Evolutionary conservation across 2,797 vertebrate species (phyloP), one percentile per base, ranked within the genome.

Genomic region (Ispidina picta): DNA sequence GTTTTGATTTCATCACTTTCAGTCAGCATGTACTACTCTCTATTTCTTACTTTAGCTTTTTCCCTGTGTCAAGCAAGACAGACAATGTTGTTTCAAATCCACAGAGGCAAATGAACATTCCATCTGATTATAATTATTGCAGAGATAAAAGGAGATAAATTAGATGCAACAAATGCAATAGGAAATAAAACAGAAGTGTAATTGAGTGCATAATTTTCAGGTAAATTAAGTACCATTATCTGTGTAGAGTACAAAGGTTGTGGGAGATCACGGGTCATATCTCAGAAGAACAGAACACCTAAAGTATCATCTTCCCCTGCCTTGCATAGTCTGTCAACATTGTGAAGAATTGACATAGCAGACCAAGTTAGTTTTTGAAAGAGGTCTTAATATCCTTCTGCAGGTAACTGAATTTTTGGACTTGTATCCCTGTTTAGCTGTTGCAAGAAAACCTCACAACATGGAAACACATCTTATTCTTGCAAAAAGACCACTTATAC

Each of bases 1-100:
- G 37, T n/a, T 83, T 83, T 72, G 22, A 78, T 92, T 91, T 92
- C 0, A 0, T 69, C 44, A n/a, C 31, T 86, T 94, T 86, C 63
- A 78, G 46, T 86, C 62, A 81, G 35, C 20, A 4, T 48, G 64
- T 65, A 39, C 55, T 79, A 19, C 26, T 39, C 10, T 72, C 54
- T 83, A 49, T 79, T 66, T 44, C 76, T 90, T 71, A 18, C 55
- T 94, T 93, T 28, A 83, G 46, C 26, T 75, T 90, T 84, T 91
- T 10, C 37, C 65, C 49, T 56, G 31, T 6, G 1, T 66, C 73
- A 80, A 90, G 39, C 35, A 76, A 89, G 81, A 83, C 58, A 89
- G 72, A 31, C 59, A 93, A 8, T 51, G 33, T 69, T 85, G 31
- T 86, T 91, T 86, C 49, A 78, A 90, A 94, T 71, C 77, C 80